A percentile compares a stretch with the other conserved stretches of the same genome.
Evolutionary conservation across 1,140 invertebrate species (phyloP).

Genomic region (Brachionus manjavacas): DNA sequence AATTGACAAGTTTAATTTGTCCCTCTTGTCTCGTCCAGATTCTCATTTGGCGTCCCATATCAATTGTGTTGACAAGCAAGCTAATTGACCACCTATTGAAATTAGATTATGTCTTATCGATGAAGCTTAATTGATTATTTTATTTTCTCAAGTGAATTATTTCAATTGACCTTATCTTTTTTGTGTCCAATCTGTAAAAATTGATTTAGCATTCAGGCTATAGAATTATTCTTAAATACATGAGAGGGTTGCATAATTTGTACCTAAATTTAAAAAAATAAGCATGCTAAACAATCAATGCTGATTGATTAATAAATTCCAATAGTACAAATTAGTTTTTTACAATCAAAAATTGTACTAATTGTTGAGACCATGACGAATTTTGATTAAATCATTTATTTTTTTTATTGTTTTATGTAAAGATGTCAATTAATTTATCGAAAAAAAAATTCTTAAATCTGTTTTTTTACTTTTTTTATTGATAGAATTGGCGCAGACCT

Average conservation of each 20-base stretch:
- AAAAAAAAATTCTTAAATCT: no score
- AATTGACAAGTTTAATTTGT: neutral
- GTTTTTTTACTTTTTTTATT: no score
- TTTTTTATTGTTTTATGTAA: neutral
- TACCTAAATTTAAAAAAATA: neutral
- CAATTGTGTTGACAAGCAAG: neutral
- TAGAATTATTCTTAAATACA: neutral
- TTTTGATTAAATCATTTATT: neutral
- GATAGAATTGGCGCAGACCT: no score
- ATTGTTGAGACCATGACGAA: neutral
- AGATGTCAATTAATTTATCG: neutral
- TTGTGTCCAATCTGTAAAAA: neutral
- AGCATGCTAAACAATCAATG: neutral
- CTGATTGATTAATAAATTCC: neutral
- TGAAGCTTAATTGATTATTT: neutral
- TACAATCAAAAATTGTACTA: conserved; percentile 1
- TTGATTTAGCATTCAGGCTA: neutral
- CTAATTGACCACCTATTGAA: conserved; percentile 40
- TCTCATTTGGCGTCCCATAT: neutral
- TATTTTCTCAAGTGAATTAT: neutral
- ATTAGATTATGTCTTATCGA: conserved; percentile 31
- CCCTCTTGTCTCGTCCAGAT: conserved; percentile 21
- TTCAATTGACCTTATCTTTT: neutral
- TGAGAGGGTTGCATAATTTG: neutral
- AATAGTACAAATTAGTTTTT: neutral